These are phyloP conservation scores for cattle (Bos taurus) DNA, from an alignment of 2,113 vertebrate genomes.

Conservation along the genomic window DNA sequence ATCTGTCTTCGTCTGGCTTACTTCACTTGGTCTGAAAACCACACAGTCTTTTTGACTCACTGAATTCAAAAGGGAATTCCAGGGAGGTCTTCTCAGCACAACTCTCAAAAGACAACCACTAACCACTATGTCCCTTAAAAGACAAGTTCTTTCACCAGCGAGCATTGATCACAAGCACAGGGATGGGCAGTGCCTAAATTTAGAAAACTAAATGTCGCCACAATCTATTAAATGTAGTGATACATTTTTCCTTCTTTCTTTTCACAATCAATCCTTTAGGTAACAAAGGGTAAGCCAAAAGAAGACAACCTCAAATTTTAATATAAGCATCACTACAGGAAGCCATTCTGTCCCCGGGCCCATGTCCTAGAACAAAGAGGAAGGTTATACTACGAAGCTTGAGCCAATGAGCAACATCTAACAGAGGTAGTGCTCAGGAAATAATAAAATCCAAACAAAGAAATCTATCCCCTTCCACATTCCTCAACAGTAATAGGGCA, in stretches of 20 bases:
- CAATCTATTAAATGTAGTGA: background rate
- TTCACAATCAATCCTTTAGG: background rate
- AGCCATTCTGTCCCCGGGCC: background rate
- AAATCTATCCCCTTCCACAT: background rate
- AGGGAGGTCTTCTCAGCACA: background rate
- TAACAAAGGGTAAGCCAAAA: background rate
- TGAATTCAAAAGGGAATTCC: background rate
- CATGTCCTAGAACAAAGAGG: background rate
- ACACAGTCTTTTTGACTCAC: background rate
- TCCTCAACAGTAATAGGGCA: fast-evolving
- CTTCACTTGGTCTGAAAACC: background rate
- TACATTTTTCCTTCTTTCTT: background rate
- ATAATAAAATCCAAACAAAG: background rate
- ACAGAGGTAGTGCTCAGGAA: background rate
- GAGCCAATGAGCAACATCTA: background rate
- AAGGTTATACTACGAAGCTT: background rate
- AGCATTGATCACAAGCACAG: background rate
- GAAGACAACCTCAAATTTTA: background rate
- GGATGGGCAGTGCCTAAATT: background rate
- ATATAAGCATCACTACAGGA: background rate
- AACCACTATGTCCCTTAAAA: background rate
- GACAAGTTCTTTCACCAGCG: background rate
- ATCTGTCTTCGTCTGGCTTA: background rate
- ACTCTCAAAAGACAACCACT: background rate
- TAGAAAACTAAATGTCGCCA: background rate